Base-by-base conservation (phyloP, 2,888 invertebrate species). In the Mesochorus sp. region DNA sequence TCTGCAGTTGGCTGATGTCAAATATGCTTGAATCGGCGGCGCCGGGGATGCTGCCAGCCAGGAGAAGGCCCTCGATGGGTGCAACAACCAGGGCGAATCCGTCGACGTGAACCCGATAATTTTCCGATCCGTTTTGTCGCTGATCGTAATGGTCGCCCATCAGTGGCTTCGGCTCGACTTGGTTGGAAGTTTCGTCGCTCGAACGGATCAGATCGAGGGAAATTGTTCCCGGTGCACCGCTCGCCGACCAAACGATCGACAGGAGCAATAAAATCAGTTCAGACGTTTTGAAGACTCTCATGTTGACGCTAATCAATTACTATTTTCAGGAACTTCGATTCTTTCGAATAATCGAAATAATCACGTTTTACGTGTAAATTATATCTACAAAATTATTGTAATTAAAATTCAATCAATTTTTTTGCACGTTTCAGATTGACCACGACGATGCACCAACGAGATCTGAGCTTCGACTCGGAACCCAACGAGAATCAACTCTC, bases 111-210 rank as follows among this genome's bases (percentile, higher is more conserved):
- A 96, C 91, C 14, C 95, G 92, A 81, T 94, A 93, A 91, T 96
- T 96, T 84, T 95, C 95, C 0, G 94, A 92, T 0, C 96, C 96
- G 87, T 96, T 96, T 88, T 96, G 96, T 4, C 96, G 91, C 87
- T 96, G 95, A 90, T 96, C 96, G 88, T 94, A 94, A 80, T 81
- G 81, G 79, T 88, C 85, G 26, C 81, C 80, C 0, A 37, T 28
- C 4, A 19, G 14, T 12, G 12, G 53, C 51, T 53, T n/a, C n/a
- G n/a, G n/a, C n/a, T n/a, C n/a, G n/a, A 6, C 19, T 42, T 49
- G 39, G 55, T 6, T 24, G 10, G 19, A 66, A 12, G 44, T 19
- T 39, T 17, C 34, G 49, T 12, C 2, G 51, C 17, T 19, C 17
- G 53, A 39, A 2, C 2, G 3, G 39, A 10, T 37, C 37, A 26